Evolutionary conservation across 1,140 invertebrate genomes (phyloP).

Genomic region (Samia ricini): DNA sequence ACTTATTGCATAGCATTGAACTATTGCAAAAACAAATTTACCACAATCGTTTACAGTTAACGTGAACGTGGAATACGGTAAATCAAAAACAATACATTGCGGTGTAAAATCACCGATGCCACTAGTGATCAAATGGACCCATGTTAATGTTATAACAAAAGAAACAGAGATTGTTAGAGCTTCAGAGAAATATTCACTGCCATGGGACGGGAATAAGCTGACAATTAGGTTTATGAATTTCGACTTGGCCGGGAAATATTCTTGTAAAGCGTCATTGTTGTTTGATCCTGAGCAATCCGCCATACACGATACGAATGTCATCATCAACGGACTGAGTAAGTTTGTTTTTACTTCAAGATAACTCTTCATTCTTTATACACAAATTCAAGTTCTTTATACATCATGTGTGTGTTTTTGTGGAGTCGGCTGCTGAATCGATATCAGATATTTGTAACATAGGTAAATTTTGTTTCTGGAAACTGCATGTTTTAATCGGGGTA

Average conservation of each 20-base stretch:
- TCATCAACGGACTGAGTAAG: neutral
- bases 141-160: neutral
- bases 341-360: neutral
- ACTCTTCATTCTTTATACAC: no score
- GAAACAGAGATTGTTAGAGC: neutral
- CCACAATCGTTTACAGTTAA: neutral
- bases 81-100: neutral
- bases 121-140: neutral
- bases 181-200: neutral
- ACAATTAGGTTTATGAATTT: neutral
- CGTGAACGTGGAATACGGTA: neutral
- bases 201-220: neutral
- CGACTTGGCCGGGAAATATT: neutral
- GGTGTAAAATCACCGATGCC: neutral
- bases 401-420: no score
- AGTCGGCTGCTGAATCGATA: no score
- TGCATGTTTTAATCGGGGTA: no score
- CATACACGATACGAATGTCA: neutral
- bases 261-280: neutral
- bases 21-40: no score
- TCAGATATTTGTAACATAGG: no score
- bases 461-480: no score
- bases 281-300: neutral
- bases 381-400: no score
- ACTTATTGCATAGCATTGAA: no score